Percentiles rank a stretch among this genome's conserved stretches.
Evolutionary conservation across 2,113 vertebrate genomes (phyloP).

Genomic region (Aphelocoma coerulescens): DNA sequence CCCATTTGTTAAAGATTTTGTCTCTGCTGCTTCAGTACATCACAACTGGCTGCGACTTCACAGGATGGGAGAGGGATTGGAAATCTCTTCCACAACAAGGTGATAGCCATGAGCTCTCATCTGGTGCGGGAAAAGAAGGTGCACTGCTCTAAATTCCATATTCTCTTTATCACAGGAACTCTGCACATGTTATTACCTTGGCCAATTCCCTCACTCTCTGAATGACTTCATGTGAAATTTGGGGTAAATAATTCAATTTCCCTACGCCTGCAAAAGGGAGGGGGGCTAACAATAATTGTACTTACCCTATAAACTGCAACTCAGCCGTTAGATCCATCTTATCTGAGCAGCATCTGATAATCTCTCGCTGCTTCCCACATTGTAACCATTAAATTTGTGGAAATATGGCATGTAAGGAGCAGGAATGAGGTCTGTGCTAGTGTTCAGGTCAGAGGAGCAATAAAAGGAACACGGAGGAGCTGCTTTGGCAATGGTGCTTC

Average conservation of each 20-base stretch:
- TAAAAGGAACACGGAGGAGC: background rate
- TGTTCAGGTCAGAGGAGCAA: background rate
- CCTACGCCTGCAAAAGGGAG: background rate
- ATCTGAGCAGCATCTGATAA: conserved; percentile 11
- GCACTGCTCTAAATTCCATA: background rate
- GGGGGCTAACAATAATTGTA: background rate
- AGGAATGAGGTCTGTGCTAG: background rate
- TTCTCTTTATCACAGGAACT: background rate
- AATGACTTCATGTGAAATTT: background rate
- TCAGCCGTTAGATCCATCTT: background rate
- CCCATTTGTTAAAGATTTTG: conserved; percentile 6
- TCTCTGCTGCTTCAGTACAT: background rate
- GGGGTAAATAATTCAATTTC: background rate
- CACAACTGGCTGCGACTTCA: background rate
- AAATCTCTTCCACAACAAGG: background rate
- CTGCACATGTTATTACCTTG: background rate
- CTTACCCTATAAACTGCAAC: background rate
- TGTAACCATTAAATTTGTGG: background rate
- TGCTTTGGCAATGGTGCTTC: background rate
- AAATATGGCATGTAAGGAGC: background rate
- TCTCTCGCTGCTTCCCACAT: background rate
- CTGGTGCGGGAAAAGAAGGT: background rate
- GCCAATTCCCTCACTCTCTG: background rate
- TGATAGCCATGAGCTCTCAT: background rate
- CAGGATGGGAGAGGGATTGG: background rate